Evolutionary conservation across 2,888 invertebrate genomes (phyloP), one percentile per base, ranked within the genome.

Genomic region (Corbicula japonica): DNA sequence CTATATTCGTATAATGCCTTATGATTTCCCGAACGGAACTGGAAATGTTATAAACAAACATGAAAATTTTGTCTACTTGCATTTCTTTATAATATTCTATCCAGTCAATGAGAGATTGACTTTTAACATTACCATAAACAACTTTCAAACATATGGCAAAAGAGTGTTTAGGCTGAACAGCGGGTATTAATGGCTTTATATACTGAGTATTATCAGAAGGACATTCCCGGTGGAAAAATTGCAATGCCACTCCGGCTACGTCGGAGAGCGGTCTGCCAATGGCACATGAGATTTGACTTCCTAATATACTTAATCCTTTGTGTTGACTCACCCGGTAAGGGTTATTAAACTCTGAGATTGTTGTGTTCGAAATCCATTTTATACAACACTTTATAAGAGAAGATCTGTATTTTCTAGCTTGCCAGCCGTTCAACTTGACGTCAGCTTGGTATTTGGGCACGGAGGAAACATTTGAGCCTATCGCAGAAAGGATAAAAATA

Each of bases 81-180:
- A 71, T 71, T 18, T 54, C 71, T 10, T n/a, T 38, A 26, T 62
- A 62, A 44, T 54, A 71, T 35, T 71, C 71, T 15, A 71, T 28
- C 71, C 71, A 71, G 18, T 71, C 28, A 12, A 54, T 62, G 0
- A 71, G 44, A 1, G 28, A n/a, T 18, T 30, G 21, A 23, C 35
- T 30, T 23, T 54, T 38, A 23, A 71, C 34, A 18, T 62, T 46
- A 44, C 62, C 71, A 32, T 71, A 71, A 2, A 71, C 18, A 21
- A 71, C 41, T 61, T 71, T 71, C n/a, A 62, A 52, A 44, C 71
- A 71, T 30, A 71, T 52, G 21, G 62, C 71, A 30, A 71, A 30
- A 1, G 71, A 71, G 23, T 52, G n/a, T 41, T 48, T 54, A 2
- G 30, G 10, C 26, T 32, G 32, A 44, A 18, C 32, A 26, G 44